Percentiles rank a stretch among this genome's conserved stretches.
Evolutionary conservation across 2,113 vertebrate species (phyloP).

Genomic region (Boulengeromyrus knoepffleri): DNA sequence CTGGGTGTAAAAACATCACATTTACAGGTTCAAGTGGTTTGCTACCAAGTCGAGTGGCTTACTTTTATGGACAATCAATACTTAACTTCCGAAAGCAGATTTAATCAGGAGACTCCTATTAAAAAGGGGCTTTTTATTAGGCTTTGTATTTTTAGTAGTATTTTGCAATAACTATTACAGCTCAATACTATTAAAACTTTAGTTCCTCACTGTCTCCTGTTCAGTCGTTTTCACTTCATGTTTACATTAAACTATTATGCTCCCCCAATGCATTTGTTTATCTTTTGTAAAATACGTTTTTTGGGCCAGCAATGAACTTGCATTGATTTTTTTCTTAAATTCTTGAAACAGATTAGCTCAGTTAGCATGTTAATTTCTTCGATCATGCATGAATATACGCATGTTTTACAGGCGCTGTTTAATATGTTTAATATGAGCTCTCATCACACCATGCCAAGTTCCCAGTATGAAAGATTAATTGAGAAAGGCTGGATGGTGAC

Average conservation of each 20-base stretch:
- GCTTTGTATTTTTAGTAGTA: not conserved
- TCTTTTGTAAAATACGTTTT: not conserved
- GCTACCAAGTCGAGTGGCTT: not conserved
- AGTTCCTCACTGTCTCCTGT: not conserved
- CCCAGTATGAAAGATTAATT: not conserved
- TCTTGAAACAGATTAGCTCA: not conserved
- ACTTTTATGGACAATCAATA: not conserved
- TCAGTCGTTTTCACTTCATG: not conserved
- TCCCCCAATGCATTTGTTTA: not conserved
- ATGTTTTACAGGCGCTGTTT: not conserved
- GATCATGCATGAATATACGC: not conserved
- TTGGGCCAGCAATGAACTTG: not conserved
- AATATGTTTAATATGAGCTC: not conserved
- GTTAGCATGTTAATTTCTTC: not conserved
- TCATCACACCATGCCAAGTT: not conserved
- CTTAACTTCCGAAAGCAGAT: not conserved
- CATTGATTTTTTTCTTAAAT: not conserved
- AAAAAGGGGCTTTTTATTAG: not conserved
- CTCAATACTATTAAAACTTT: not conserved
- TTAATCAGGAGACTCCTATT: not conserved
- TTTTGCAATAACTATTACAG: not conserved
- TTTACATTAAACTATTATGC: not conserved
- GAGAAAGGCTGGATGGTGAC: not conserved
- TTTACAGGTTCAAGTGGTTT: not conserved
- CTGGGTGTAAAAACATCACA: not conserved